Conservation (phyloP, 2,113 vertebrate genomes). For the Halichoerus grypus region DNA sequence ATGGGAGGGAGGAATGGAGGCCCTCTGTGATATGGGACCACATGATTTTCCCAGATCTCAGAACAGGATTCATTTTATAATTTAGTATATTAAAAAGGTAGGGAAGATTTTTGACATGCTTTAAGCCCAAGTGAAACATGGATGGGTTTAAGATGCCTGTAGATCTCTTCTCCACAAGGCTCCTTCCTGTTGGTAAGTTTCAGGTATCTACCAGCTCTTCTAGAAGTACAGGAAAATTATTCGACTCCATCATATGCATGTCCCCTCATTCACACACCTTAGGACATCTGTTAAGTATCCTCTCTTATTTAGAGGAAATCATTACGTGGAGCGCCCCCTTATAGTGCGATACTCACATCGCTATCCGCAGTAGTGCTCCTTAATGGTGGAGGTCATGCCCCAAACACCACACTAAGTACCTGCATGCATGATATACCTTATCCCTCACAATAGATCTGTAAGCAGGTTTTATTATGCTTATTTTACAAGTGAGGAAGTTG, state of each 20-base stretch:
- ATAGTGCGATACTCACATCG: neutral
- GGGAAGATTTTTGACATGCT: neutral
- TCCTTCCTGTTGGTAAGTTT: neutral
- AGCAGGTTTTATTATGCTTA: neutral
- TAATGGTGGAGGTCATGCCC: neutral
- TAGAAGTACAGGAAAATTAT: neutral
- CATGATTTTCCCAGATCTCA: neutral
- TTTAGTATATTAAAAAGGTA: neutral
- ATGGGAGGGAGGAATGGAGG: neutral
- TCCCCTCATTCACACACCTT: neutral
- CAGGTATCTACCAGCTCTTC: neutral
- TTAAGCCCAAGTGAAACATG: neutral
- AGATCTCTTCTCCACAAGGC: neutral
- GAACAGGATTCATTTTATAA: neutral
- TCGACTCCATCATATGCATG: neutral
- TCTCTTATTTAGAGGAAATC: neutral
- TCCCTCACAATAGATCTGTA: neutral
- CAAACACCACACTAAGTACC: neutral
- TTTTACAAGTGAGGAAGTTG: neutral
- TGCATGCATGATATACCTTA: too few relatives aligned
- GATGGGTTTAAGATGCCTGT: neutral
- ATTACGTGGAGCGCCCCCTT: neutral
- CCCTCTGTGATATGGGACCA: neutral
- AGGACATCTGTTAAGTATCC: neutral
- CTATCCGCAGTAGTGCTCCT: neutral